Percentiles rank a stretch among this genome's conserved stretches.
Conservation (phyloP, 2,888 invertebrate species). For the Mycalesis mineus region DNA sequence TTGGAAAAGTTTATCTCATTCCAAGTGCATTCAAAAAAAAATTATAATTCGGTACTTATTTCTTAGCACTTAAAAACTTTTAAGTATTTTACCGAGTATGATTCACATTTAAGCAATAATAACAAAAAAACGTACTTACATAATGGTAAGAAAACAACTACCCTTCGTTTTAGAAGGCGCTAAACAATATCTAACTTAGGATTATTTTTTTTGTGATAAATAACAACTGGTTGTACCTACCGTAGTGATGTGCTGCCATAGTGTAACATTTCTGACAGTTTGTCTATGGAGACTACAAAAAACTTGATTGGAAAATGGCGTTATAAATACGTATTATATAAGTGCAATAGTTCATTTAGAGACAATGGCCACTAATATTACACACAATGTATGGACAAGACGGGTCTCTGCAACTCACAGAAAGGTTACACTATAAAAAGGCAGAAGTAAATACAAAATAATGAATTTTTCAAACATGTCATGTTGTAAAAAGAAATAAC, state of each 20-base stretch:
- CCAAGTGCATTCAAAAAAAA: neutral
- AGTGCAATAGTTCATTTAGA: no score
- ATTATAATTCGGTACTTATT: constrained; percentile 25
- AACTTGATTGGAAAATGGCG: no score
- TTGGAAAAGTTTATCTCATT: constrained; percentile 12
- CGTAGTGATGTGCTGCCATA: neutral
- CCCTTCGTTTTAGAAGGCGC: constrained; percentile 69
- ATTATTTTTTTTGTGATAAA: constrained; percentile 32
- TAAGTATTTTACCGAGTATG: constrained; percentile 17
- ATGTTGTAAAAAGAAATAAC: no score
- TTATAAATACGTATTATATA: no score
- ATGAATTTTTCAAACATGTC: no score
- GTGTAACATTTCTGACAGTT: neutral
- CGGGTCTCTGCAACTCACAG: no score
- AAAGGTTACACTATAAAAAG: no score
- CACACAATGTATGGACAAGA: no score
- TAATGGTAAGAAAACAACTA: constrained; percentile 19
- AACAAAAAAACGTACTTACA: constrained; percentile 18
- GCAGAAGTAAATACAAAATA: no score
- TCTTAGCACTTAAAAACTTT: constrained; percentile 20
- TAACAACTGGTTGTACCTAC: constrained; percentile 15
- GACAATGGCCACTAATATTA: no score
- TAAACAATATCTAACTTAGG: constrained; percentile 34
- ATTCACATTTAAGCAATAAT: constrained; percentile 7
- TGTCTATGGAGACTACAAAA: no score